These are phyloP conservation scores for Andrena dorsata DNA, from an alignment of 2,888 invertebrate genomes.

Conservation along the genomic window DNA sequence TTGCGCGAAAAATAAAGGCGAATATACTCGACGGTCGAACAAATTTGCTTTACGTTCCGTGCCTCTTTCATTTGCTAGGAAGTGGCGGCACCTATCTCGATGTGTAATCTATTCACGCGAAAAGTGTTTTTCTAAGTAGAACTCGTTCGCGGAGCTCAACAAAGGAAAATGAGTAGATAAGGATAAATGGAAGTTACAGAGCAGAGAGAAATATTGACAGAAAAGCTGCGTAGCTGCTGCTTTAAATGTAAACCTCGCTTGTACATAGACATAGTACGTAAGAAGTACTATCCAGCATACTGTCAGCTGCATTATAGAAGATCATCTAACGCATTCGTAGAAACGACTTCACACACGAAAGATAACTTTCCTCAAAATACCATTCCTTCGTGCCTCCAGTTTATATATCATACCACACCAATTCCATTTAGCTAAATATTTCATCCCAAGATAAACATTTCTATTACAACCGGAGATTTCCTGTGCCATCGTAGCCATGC, in stretches of 20 bases:
- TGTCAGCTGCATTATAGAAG: not conserved
- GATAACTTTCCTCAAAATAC: too few species aligned
- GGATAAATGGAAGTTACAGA: constrained; percentile 1
- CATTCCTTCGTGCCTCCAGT: too few species aligned
- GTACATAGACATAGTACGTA: not conserved
- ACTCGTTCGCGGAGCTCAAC: not conserved
- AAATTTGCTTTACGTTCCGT: not conserved
- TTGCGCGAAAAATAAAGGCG: constrained; percentile 1
- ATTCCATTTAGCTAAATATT: too few species aligned
- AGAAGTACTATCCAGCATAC: not conserved
- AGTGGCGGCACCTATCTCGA: not conserved
- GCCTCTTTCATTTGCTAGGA: not conserved
- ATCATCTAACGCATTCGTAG: not conserved
- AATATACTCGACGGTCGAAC: not conserved
- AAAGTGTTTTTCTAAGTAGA: not conserved
- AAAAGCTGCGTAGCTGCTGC: not conserved
- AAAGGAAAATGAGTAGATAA: not conserved
- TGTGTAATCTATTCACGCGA: not conserved
- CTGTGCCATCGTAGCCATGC: too few species aligned
- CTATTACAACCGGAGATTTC: too few species aligned
- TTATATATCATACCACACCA: too few species aligned
- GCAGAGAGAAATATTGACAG: not conserved
- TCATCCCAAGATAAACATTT: too few species aligned
- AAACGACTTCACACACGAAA: too few species aligned
- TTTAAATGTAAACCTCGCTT: not conserved